Conservation (phyloP, 2,113 vertebrate genomes). For the Nothobranchius furzeri region DNA sequence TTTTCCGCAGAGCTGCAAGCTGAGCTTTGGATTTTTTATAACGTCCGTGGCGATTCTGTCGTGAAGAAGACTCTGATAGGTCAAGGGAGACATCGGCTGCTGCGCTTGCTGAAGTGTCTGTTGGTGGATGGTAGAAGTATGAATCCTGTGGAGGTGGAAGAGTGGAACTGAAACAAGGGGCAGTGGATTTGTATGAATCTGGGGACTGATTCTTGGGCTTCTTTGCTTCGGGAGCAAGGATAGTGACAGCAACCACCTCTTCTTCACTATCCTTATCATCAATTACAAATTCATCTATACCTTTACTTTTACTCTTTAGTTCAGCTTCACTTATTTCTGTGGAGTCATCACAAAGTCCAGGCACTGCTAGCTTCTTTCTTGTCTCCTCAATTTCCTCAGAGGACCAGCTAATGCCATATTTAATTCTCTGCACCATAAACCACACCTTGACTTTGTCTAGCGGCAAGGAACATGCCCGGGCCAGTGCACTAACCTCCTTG, state of each 20-base stretch:
- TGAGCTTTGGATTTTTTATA: constrained; percentile 82
- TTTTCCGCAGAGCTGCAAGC: constrained; percentile 76
- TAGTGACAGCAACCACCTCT: constrained; percentile 37
- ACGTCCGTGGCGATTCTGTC: constrained; percentile 71
- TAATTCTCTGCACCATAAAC: constrained; percentile 93
- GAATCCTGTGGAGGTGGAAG: constrained; percentile 80
- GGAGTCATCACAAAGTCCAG: constrained; percentile 52
- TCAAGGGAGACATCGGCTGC: constrained; percentile 60
- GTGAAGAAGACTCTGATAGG: constrained; percentile 58
- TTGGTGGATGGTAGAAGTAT: constrained; percentile 76
- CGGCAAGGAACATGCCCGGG: constrained; percentile 82
- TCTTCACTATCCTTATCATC: constrained; percentile 45
- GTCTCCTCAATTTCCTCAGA: constrained; percentile 92
- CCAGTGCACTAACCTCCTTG: constrained; percentile 83
- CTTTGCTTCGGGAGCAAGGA: constrained; percentile 42
- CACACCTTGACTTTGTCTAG: constrained; percentile 92
- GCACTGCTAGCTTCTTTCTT: constrained; percentile 76
- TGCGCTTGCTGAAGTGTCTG: constrained; percentile 50
- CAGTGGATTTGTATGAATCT: constrained; percentile 64
- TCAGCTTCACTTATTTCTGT: constrained; percentile 41
- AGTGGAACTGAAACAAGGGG: constrained; percentile 73
- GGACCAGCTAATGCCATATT: constrained; percentile 92
- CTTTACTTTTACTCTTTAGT: constrained; percentile 29
- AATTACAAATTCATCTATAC: constrained; percentile 43
- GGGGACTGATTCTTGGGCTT: constrained; percentile 67